A percentile compares a stretch with the other conserved stretches of the same genome.
Evolutionary conservation across 2,113 vertebrate species (phyloP).

Genomic region (Myiozetetes cayanensis): DNA sequence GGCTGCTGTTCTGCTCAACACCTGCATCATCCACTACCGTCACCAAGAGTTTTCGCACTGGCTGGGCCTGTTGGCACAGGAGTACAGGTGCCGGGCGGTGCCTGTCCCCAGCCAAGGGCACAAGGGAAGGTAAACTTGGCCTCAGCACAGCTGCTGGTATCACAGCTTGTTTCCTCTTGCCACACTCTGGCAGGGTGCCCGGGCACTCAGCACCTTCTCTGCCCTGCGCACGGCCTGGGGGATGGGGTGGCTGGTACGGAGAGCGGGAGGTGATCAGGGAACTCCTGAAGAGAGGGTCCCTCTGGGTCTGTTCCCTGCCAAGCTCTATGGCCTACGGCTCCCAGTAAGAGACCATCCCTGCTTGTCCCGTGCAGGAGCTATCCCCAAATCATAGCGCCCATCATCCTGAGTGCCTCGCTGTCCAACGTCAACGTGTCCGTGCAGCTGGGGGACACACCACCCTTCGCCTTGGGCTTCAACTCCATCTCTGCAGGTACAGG

Average conservation of each 20-base stretch:
- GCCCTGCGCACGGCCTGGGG: neutral
- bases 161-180: neutral
- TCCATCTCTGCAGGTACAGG: conserved; percentile 84
- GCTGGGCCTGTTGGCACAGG: conserved; percentile 85
- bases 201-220: neutral
- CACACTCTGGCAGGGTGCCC: neutral
- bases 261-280: neutral
- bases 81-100: conserved; percentile 58
- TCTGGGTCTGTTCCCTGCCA: neutral
- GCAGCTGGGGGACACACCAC: conserved; percentile 91
- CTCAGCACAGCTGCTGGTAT: neutral
- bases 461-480: conserved; percentile 93
- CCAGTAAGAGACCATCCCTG: neutral
- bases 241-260: neutral
- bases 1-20: conserved; percentile 84
- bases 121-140: conserved; percentile 58
- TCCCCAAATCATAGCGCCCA: conserved; percentile 86
- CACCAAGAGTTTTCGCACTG: conserved; percentile 96
- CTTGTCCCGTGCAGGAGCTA: conserved; percentile 70
- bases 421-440: conserved; percentile 92
- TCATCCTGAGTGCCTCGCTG: conserved; percentile 85
- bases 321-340: neutral
- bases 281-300: neutral
- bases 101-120: conserved; percentile 56
- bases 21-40: conserved; percentile 96